Evolutionary conservation across 1,140 invertebrate genomes (phyloP), one percentile per base, ranked within the genome.

Genomic region (Anastatus disparis): DNA sequence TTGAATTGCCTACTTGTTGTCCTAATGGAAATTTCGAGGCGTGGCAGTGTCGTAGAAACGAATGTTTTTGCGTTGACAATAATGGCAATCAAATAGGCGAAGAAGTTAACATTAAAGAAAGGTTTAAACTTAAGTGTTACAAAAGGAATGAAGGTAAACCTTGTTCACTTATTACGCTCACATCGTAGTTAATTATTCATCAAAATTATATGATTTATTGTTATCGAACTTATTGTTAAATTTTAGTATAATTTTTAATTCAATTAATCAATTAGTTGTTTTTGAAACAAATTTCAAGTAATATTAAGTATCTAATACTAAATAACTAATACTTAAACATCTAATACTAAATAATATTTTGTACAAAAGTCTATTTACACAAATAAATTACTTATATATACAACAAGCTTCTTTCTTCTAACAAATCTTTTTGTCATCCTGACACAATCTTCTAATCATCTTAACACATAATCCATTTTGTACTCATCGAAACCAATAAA

Each of bases 11-110:
- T 0, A 74, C 79, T 1, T 91, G 90, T 74, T 88, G 87, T 72
- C 65, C 70, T 22, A 89, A 88, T 79, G 90, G 90, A 13, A 91
- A 89, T 78, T 91, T 89, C 76, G 77, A 87, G 27, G 53, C 70
- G 0, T 80, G 87, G 58, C 90, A 91, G 76, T 91, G 89, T 76
- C 83, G 87, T 12, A 79, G 87, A 10, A 87, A 88, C 0, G 50
- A 80, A 27, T 91, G 89, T 75, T 86, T 87, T 44, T 91, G 89
- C 76, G 90, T 91, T 0, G 86, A 90, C 75, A 46, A 70, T 2
- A 84, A 90, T 75, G 90, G 90, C 2, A 79, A 87, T 53, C 89
- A 90, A 79, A 56, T 80, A 8, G 84, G 74, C 4, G 63, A 56
- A 40, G 86, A 89, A 71, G 70, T 79, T 0, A 56, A 65, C 10